Conservation (phyloP, 1,140 invertebrate species). For the Holotrichia oblita region DNA sequence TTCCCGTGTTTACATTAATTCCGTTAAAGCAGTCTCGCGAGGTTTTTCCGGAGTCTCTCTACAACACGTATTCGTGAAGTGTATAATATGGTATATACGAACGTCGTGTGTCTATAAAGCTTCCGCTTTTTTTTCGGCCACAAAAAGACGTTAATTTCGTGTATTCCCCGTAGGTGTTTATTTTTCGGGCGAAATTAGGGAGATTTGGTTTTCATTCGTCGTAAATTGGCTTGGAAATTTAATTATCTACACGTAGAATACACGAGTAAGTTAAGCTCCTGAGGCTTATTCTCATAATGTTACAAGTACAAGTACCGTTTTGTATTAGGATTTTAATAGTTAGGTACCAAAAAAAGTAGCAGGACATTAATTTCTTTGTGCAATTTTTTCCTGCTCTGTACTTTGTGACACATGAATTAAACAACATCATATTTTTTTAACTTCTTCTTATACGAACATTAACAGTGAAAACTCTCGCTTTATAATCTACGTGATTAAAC, state of each 20-base stretch:
- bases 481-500: too few relatives aligned
- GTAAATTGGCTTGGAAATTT: not conserved
- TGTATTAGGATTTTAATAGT: too few relatives aligned
- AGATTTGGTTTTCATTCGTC: not conserved
- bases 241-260: not conserved
- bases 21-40: conserved; percentile 19
- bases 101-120: too few relatives aligned
- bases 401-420: too few relatives aligned
- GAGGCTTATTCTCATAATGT: not conserved
- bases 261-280: not conserved
- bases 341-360: too few relatives aligned
- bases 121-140: not conserved
- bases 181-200: not conserved
- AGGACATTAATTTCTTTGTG: too few relatives aligned
- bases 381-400: too few relatives aligned
- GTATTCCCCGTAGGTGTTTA: not conserved
- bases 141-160: conserved; percentile 13
- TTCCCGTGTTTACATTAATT: conserved; percentile 6
- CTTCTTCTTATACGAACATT: too few relatives aligned
- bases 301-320: too few relatives aligned
- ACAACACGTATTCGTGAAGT: not conserved
- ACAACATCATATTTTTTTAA: too few relatives aligned
- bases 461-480: too few relatives aligned
- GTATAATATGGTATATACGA: not conserved
- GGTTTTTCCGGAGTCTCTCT: not conserved